Conservation (phyloP, 1,140 invertebrate species). For the Babylonia areolata region DNA sequence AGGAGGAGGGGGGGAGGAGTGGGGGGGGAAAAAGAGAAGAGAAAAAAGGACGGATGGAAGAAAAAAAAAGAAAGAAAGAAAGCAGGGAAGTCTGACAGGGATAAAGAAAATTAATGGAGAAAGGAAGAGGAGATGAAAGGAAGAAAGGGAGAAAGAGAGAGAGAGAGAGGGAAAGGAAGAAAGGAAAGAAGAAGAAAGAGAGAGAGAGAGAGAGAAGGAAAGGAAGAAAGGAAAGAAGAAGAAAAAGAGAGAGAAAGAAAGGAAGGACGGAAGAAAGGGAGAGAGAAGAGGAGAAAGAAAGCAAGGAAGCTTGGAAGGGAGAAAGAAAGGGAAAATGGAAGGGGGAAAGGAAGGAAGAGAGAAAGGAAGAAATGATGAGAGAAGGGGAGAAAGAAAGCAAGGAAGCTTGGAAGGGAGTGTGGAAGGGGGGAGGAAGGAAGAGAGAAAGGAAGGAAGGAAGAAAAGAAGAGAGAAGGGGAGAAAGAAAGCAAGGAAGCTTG, state of each 20-base stretch:
- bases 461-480: no score
- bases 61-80: no score
- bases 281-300: background rate
- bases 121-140: background rate
- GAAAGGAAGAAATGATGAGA: background rate
- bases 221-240: background rate
- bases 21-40: no score
- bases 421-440: no score
- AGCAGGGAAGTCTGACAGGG: no score
- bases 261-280: background rate
- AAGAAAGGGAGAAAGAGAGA: background rate
- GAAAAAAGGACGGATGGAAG: no score
- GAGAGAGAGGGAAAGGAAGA: constrained; percentile 3
- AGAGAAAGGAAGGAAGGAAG: no score
- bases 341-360: background rate
- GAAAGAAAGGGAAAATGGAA: background rate
- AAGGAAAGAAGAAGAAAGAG: background rate
- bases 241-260: background rate
- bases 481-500: no score
- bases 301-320: background rate
- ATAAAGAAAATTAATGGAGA: background rate
- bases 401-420: background rate
- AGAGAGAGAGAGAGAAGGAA: background rate
- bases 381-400: background rate
- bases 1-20: no score